Percentiles rank a stretch among this genome's conserved stretches.
phyloP scores from a whole-genome alignment of 2,113 vertebrate genomes.

The Probosciger aterrimus region DNA sequence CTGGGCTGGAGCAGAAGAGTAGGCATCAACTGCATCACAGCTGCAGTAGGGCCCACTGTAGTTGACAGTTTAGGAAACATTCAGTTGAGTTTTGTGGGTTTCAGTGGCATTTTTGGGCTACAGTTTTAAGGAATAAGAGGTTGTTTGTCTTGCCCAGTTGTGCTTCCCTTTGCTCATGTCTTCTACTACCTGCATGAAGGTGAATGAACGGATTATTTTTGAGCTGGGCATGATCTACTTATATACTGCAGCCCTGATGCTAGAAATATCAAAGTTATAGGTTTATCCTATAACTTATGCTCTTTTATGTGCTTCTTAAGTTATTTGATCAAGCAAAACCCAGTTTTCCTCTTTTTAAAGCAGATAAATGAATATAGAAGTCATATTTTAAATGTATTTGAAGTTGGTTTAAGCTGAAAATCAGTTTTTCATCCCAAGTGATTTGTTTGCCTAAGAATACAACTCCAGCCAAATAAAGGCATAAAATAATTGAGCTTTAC shows the following conservation, averaged over 20 bases:
- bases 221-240: background rate
- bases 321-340: background rate
- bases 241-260: background rate
- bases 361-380: background rate
- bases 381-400: background rate
- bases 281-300: background rate
- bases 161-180: background rate
- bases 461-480: background rate
- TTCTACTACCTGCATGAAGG: background rate
- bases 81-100: background rate
- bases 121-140: background rate
- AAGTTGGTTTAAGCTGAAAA: background rate
- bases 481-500: background rate
- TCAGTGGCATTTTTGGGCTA: accelerated
- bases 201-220: background rate
- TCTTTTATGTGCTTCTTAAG: background rate
- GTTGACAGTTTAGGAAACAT: background rate
- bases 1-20: background rate
- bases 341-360: background rate
- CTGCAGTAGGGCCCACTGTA: accelerated
- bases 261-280: background rate
- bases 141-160: background rate
- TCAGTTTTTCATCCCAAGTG: background rate
- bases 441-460: background rate
- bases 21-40: accelerated